Percentiles rank a stretch among this genome's conserved stretches.
Conservation (phyloP, 1,140 invertebrate genomes). For the Protaetia brevitarsis region DNA sequence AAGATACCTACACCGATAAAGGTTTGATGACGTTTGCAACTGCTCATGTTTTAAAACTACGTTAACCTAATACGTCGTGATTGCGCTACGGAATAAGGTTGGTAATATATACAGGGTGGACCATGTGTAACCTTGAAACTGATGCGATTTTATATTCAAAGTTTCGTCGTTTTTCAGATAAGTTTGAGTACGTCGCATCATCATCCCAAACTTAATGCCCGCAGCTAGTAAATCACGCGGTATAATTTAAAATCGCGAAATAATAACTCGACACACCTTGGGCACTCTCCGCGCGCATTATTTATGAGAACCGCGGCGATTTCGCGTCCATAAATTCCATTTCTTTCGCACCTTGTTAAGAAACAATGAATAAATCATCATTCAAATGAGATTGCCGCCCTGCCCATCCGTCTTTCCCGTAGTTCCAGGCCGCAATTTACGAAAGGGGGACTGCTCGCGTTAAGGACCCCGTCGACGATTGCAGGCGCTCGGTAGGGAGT, state of each 20-base stretch:
- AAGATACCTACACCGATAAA: too few species aligned
- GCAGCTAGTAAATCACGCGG: neutral
- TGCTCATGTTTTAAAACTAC: too few species aligned
- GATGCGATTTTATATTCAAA: too few species aligned
- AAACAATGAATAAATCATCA: conserved; percentile 17
- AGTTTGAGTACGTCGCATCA: too few species aligned
- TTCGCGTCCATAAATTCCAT: neutral
- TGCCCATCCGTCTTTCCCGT: neutral
- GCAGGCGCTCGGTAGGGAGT: too few species aligned
- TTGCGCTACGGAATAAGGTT: too few species aligned
- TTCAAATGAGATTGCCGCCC: conserved; percentile 15
- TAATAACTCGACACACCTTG: neutral
- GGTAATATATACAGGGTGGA: too few species aligned
- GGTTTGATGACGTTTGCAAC: too few species aligned
- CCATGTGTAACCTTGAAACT: too few species aligned
- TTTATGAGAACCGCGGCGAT: neutral
- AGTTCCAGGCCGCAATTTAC: neutral
- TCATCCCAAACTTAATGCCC: too few species aligned
- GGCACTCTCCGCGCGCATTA: neutral
- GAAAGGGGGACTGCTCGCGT: neutral
- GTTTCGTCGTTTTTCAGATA: too few species aligned
- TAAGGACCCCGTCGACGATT: neutral
- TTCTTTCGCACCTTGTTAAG: conserved; percentile 16
- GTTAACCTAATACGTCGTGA: too few species aligned
- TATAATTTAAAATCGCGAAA: neutral